Percentiles rank a stretch among this genome's conserved stretches.
Evolutionary conservation across 2,888 invertebrate genomes (phyloP).

Genomic region (Tortrix viridana): DNA sequence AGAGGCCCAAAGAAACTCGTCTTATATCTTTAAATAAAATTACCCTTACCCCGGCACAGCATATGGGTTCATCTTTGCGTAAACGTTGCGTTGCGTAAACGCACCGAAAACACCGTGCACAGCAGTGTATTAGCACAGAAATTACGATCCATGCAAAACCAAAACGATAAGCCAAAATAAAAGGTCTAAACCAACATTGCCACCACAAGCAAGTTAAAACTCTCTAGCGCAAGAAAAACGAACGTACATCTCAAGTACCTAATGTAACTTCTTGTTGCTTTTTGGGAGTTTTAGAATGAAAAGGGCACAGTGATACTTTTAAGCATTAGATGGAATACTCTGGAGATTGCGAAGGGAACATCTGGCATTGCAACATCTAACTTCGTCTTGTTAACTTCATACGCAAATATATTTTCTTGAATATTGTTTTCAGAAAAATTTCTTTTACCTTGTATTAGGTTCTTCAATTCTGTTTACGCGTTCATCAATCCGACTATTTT

Average conservation of each 20-base stretch:
- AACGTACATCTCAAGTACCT: conserved; percentile 8
- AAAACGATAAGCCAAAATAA: conserved; percentile 5
- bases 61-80: conserved; percentile 37
- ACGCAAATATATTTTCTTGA: conserved; percentile 33
- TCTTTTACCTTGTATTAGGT: not conserved
- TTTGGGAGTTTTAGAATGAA: conserved; percentile 9
- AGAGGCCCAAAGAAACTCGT: conserved; percentile 44
- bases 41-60: conserved; percentile 40
- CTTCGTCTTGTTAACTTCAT: conserved; percentile 34
- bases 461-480: no score
- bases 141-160: conserved; percentile 37
- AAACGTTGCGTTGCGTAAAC: conserved; percentile 22
- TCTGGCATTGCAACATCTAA: conserved; percentile 32
- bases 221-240: conserved; percentile 1
- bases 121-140: conserved; percentile 37
- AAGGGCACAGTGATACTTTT: conserved; percentile 25
- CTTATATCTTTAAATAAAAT: conserved; percentile 53
- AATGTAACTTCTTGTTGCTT: conserved; percentile 4
- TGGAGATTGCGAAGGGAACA: conserved; percentile 33
- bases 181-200: conserved; percentile 7
- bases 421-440: conserved; percentile 6
- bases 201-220: conserved; percentile 12
- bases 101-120: conserved; percentile 33
- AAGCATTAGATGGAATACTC: conserved; percentile 33
- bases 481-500: no score